Evolutionary conservation across 2,113 vertebrate genomes (phyloP).

Genomic region (Corythaeola cristata): DNA sequence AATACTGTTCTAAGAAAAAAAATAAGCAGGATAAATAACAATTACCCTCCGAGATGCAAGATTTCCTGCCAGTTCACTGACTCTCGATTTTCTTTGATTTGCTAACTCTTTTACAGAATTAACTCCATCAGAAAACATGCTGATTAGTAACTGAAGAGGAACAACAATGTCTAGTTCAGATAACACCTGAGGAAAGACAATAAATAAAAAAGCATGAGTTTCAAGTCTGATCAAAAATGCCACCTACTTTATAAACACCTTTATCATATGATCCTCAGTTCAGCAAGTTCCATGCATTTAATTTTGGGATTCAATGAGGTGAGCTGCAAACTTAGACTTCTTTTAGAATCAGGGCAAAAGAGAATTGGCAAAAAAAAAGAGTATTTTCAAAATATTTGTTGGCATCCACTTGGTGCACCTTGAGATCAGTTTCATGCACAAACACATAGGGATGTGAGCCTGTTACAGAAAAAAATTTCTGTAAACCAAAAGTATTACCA

Average conservation of each 20-base stretch:
- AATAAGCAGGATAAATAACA: background rate
- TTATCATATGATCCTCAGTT: background rate
- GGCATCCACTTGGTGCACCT: background rate
- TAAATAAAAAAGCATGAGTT: background rate
- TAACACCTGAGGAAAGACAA: conserved; percentile 82
- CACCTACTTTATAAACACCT: background rate
- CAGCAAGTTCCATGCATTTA: background rate
- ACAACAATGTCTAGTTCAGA: conserved; percentile 97
- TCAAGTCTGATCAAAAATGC: background rate
- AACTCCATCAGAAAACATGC: conserved; percentile 99
- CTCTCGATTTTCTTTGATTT: conserved; percentile 91
- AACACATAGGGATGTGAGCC: background rate
- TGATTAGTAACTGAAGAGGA: conserved; percentile 93
- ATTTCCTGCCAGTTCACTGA: conserved; percentile 84
- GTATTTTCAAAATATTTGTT: background rate
- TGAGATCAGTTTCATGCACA: background rate
- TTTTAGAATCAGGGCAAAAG: background rate
- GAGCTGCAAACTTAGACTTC: background rate
- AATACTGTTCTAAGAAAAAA: background rate
- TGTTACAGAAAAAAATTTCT: background rate
- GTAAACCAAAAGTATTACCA: background rate
- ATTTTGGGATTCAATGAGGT: background rate
- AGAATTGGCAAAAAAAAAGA: background rate
- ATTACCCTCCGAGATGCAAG: conserved; percentile 90
- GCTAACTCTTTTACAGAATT: conserved; percentile 98